A percentile compares a stretch with the other conserved stretches of the same genome.
These are phyloP conservation scores for Sussaba pulchella DNA, from an alignment of 2,888 invertebrate species.

Conservation along the genomic window DNA sequence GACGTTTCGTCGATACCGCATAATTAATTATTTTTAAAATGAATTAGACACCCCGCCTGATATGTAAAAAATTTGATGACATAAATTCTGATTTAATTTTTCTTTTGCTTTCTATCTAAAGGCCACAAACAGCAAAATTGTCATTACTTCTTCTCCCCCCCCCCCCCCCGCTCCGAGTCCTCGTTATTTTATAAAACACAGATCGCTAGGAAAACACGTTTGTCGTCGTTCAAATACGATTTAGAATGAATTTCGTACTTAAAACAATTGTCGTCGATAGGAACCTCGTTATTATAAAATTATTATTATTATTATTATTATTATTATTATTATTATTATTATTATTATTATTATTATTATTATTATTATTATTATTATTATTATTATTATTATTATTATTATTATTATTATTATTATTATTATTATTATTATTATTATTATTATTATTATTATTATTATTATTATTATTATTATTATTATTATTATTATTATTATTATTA, in stretches of 20 bases:
- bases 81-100: conserved; percentile 2
- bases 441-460: neutral
- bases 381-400: conserved; percentile 25
- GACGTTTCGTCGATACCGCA: neutral
- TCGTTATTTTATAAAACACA: conserved; percentile 1
- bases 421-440: conserved; percentile 26
- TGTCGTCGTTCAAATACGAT: conserved; percentile 44
- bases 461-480: conserved; percentile 28
- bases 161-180: conserved; percentile 1
- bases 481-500: neutral
- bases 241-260: conserved; percentile 49
- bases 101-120: conserved; percentile 17
- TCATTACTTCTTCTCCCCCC: neutral
- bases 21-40: neutral
- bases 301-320: too few species aligned
- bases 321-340: neutral
- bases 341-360: conserved; percentile 16
- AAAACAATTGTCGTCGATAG: conserved; percentile 58
- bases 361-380: conserved; percentile 5
- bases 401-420: conserved; percentile 1
- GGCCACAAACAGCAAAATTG: conserved; percentile 25
- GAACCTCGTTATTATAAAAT: conserved; percentile 63
- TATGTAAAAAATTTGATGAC: conserved; percentile 48
- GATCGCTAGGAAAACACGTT: conserved; percentile 4
- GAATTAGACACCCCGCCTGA: conserved; percentile 35